Evolutionary conservation across 2,113 vertebrate species (phyloP).

Genomic region (Tachuris rubrigastra): DNA sequence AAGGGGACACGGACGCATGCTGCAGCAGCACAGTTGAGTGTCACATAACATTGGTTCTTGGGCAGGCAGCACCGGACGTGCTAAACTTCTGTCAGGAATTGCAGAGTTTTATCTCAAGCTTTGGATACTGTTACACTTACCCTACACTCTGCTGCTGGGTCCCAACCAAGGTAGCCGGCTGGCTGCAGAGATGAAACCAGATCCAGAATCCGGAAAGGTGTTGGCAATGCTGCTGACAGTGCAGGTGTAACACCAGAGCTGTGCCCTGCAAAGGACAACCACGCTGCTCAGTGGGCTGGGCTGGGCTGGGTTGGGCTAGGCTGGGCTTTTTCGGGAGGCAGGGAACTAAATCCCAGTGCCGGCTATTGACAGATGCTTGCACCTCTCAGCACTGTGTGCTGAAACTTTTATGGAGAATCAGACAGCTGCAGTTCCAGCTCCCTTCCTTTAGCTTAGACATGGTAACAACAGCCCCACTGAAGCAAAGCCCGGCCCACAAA

Average conservation of each 20-base stretch:
- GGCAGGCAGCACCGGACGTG: rapidly evolving
- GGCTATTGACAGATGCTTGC: not conserved
- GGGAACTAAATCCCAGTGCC: not conserved
- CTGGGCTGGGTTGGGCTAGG: not conserved
- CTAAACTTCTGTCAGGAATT: not conserved
- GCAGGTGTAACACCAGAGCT: not conserved
- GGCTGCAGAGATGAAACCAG: not conserved
- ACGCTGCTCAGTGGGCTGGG: not conserved
- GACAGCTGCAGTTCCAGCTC: not conserved
- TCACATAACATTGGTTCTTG: not conserved
- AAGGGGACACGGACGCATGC: rapidly evolving
- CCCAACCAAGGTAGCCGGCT: rapidly evolving
- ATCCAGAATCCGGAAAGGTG: not conserved
- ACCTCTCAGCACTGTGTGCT: not conserved
- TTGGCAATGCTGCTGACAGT: not conserved
- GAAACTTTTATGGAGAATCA: not conserved
- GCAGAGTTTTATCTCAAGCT: not conserved
- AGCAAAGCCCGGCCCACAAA: not conserved
- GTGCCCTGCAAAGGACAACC: not conserved
- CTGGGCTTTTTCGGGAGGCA: not conserved
- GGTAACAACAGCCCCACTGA: not conserved
- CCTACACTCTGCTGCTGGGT: rapidly evolving
- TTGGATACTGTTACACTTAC: not conserved
- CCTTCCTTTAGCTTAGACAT: not conserved
- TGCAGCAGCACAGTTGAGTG: not conserved